These are phyloP conservation scores for Scaptomyza tumidula DNA, from an alignment of 2,888 invertebrate genomes.

Conservation along the genomic window DNA sequence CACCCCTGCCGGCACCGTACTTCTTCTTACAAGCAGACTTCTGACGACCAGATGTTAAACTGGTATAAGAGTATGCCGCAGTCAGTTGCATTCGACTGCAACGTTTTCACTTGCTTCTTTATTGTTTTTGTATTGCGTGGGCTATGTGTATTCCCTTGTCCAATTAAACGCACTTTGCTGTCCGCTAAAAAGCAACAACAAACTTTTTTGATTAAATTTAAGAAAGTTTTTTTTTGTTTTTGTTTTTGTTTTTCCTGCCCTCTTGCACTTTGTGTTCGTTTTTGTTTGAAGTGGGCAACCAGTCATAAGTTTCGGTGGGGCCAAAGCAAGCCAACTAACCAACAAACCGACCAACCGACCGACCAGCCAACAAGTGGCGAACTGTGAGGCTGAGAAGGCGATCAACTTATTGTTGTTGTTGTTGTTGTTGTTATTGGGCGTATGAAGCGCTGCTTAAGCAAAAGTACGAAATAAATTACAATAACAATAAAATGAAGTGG, in stretches of 20 bases:
- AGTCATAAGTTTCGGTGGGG: conserved; percentile 31
- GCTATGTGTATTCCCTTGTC: conserved; percentile 69
- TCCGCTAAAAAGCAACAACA: conserved; percentile 59
- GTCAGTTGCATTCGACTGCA: too few species aligned
- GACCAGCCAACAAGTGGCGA: conserved; percentile 56
- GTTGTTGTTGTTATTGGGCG: conserved; percentile 7
- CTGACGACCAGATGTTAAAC: too few species aligned
- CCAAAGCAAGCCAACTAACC: conserved; percentile 1
- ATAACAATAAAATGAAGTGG: conserved; percentile 66
- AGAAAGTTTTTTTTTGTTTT: conserved; percentile 39
- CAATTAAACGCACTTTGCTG: conserved; percentile 74
- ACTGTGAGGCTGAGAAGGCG: conserved; percentile 6
- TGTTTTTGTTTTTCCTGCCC: background rate
- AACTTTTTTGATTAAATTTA: conserved; percentile 77
- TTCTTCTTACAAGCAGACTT: too few species aligned
- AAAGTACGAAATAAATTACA: conserved; percentile 61
- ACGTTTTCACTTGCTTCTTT: background rate
- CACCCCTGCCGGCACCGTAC: too few species aligned
- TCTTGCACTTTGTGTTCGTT: background rate
- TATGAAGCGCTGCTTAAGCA: conserved; percentile 53
- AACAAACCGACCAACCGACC: background rate
- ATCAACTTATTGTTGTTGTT: conserved; percentile 12
- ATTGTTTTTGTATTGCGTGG: background rate
- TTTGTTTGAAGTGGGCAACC: conserved; percentile 40
- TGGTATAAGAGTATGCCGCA: too few species aligned